These are phyloP conservation scores for Dromaius novaehollandiae DNA, from an alignment of 2,113 vertebrate species.

Conservation along the genomic window DNA sequence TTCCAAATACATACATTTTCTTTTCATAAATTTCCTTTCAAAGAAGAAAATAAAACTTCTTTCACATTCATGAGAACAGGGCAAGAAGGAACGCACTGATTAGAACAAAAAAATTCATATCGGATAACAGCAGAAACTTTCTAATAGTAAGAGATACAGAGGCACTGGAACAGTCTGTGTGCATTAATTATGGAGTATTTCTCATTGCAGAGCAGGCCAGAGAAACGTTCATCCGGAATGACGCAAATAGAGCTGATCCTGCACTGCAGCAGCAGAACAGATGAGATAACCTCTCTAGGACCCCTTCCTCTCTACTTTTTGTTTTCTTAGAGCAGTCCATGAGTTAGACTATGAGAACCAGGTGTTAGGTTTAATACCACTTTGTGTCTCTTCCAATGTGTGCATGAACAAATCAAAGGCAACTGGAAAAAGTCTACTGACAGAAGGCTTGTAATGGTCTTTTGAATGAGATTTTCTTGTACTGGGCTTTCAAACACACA, in stretches of 20 bases:
- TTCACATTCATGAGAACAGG: not conserved
- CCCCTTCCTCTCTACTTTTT: not conserved
- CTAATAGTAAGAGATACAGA: not conserved
- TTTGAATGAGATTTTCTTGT: not conserved
- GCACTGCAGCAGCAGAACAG: not conserved
- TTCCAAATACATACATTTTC: not conserved
- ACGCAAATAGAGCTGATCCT: not conserved
- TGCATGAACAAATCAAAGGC: not conserved
- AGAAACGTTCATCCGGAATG: not conserved
- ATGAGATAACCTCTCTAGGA: not conserved
- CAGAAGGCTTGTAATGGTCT: not conserved
- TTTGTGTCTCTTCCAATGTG: not conserved
- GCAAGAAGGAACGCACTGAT: not conserved
- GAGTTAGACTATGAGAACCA: not conserved
- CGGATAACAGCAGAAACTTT: not conserved
- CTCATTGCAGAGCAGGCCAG: not conserved
- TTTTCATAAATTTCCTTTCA: not conserved
- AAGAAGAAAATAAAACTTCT: not conserved
- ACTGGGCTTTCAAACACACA: not conserved
- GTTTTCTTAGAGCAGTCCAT: not conserved
- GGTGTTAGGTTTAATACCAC: not conserved
- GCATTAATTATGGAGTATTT: not conserved
- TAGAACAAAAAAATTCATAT: not conserved
- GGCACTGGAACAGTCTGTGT: not conserved
- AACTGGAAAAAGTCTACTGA: not conserved